Evolutionary conservation across 2,797 vertebrate genomes (phyloP), one percentile per base, ranked within the genome.

Genomic region (Falco novaeseelandiae): DNA sequence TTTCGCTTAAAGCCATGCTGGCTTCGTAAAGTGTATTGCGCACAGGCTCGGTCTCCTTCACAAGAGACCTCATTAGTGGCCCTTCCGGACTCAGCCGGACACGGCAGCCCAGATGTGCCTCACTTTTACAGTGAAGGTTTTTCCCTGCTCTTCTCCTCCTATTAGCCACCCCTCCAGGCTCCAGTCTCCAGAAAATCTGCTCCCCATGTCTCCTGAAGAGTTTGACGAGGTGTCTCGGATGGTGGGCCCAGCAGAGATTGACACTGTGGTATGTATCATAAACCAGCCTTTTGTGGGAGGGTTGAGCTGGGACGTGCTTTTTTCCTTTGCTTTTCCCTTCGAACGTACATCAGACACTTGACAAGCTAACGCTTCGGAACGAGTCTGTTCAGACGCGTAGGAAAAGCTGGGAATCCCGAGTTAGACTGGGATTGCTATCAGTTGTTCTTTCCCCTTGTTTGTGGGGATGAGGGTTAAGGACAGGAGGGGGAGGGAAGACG

Each of bases 151-250:
- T 72, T 51, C 18, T 90, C 34, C n/a, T 77, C 48, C 26, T 61
- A 3, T 17, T 70, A 99, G 99, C 30, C 98, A 98, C 76, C 98
- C 98, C 11, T 98, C 98, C 36, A 98, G 98, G 87, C 98, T 99
- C 57, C 98, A 98, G 89, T 97, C 87, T 58, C 97, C 98, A 10
- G 98, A 99, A 32, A 98, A 97, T 73, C 98, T 99, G 70, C 97
- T 99, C 29, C 99, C 99, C 34, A 99, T 99, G 99, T 99, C 99
- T 32, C 98, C 99, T 0, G 99, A 99, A 30, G 99, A 99, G 52
- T 99, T 98, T 55, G 98, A 98, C 5, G 99, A 96, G 49, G 95
- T 99, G 82, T 97, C 98, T 49, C 97, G 97, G 76, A 97, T 97
- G 8, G 97, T 99, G 77, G 97, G 97, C n/a, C 63, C 97, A 2